These are phyloP conservation scores for Phyto melanocephala DNA, from an alignment of 2,888 invertebrate species.

Conservation along the genomic window DNA sequence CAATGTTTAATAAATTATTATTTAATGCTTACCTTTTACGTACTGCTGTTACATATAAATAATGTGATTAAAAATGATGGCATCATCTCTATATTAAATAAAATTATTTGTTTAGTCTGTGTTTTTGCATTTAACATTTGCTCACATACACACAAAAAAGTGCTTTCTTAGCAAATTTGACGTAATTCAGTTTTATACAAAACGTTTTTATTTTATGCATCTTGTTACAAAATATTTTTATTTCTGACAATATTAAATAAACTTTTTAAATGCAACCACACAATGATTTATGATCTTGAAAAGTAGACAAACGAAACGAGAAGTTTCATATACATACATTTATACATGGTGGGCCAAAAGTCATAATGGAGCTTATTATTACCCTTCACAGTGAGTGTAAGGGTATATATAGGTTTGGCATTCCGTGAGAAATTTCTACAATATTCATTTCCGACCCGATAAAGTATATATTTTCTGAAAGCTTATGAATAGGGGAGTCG, in stretches of 20 bases:
- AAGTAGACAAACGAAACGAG: background rate
- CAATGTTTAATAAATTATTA: background rate
- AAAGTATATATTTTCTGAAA: no score
- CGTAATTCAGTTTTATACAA: background rate
- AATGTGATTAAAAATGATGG: background rate
- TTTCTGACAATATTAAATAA: background rate
- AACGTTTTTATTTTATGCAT: background rate
- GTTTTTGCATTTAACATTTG: background rate
- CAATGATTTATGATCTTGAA: background rate
- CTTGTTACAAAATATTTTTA: background rate
- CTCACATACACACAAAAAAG: background rate
- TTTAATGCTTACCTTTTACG: background rate
- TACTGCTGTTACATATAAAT: background rate
- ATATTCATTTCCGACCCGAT: no score
- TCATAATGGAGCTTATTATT: no score
- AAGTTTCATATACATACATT: background rate
- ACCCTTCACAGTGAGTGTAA: no score
- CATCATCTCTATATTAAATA: background rate
- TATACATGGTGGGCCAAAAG: no score
- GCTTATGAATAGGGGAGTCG: no score
- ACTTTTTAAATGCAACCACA: background rate
- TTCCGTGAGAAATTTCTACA: no score
- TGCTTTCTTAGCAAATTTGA: background rate
- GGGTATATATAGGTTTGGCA: no score
- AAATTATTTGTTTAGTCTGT: background rate